Conservation (phyloP, 2,888 invertebrate species). For the Emmelina monodactyla region DNA sequence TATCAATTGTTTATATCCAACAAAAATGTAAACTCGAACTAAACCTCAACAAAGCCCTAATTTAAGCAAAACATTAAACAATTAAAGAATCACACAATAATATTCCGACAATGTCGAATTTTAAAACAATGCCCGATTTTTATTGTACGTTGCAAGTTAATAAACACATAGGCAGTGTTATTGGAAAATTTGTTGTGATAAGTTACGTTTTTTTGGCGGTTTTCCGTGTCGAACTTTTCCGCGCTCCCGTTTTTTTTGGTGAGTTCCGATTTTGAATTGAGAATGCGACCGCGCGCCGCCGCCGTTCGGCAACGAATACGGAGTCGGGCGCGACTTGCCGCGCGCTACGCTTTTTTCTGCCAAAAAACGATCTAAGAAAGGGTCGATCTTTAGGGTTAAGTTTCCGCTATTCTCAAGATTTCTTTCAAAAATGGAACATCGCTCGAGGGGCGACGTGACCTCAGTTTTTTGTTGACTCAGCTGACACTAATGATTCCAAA, state of each 20-base stretch:
- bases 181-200: too few species aligned
- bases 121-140: slow-evolving; percentile 53
- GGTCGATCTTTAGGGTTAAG: slow-evolving; percentile 53
- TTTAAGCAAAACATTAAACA: slow-evolving; percentile 45
- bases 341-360: slow-evolving; percentile 43
- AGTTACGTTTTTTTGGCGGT: too few species aligned
- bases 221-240: slow-evolving; percentile 42
- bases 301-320: slow-evolving; percentile 54
- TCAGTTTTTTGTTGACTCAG: too few species aligned
- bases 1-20: slow-evolving; percentile 56
- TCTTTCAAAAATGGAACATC: too few species aligned
- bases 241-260: slow-evolving; percentile 41
- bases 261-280: slow-evolving; percentile 27
- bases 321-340: slow-evolving; percentile 28
- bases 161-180: slow-evolving; percentile 43
- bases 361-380: slow-evolving; percentile 51
- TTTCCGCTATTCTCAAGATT: too few species aligned
- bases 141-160: slow-evolving; percentile 49
- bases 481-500: too few species aligned
- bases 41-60: slow-evolving; percentile 42
- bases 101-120: slow-evolving; percentile 52
- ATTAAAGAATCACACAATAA: slow-evolving; percentile 49
- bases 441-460: too few species aligned
- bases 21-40: slow-evolving; percentile 44
- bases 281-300: slow-evolving; percentile 53